These are phyloP conservation scores for Dromiciops gliroides DNA, from an alignment of 2,113 vertebrate genomes.

Conservation along the genomic window DNA sequence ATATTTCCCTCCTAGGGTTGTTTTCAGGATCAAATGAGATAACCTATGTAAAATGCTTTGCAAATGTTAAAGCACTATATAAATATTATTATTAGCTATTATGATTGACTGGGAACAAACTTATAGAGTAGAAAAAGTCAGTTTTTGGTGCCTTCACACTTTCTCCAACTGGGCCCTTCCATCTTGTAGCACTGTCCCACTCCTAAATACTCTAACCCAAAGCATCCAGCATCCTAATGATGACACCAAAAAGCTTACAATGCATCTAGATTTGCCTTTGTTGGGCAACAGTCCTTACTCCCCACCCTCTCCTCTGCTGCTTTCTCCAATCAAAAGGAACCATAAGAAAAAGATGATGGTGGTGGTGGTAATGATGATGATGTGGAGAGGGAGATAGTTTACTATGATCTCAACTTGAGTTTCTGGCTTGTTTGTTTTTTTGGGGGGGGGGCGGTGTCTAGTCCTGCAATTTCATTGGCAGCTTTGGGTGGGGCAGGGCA, in stretches of 20 bases:
- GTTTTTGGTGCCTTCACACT: background rate
- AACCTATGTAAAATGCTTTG: background rate
- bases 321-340: background rate
- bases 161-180: too few species aligned
- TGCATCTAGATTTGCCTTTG: background rate
- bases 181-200: background rate
- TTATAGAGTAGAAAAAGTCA: background rate
- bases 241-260: background rate
- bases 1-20: background rate
- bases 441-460: too few species aligned
- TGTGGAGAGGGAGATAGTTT: too few species aligned
- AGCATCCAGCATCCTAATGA: background rate
- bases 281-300: background rate
- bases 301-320: background rate
- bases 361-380: too few species aligned
- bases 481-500: too few species aligned
- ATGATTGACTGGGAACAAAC: background rate
- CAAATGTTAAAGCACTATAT: background rate
- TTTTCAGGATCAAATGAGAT: background rate
- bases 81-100: background rate
- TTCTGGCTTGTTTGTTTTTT: background rate
- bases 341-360: background rate
- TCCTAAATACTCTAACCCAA: background rate
- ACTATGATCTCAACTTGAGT: background rate
- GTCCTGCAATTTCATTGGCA: background rate